Base-by-base conservation (phyloP, 2,113 vertebrate genomes). In the Malurus alboscapulatus region DNA sequence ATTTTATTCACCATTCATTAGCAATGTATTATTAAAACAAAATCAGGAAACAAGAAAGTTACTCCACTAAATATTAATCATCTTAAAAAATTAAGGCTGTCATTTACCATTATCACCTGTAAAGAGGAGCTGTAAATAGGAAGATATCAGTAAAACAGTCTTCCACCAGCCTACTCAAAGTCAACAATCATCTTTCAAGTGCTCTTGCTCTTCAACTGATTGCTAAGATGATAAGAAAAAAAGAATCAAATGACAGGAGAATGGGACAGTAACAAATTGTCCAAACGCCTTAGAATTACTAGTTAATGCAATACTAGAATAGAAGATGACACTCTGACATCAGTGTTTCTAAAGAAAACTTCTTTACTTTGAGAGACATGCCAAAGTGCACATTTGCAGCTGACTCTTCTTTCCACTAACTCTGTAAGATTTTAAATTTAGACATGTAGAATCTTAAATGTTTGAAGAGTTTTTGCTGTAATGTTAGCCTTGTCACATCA, bases 341-440 rank as follows among this genome's bases (percentile, higher is more conserved):
- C 36, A 91, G 55, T 59, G 36, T 53, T 91, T 80, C 75, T 62
- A 83, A 91, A 83, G 75, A 87, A 92, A 91, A 87, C 38, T 32
- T 51, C 45, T 84, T 76, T 73, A 25, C 53, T 85, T 83, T 65
- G 72, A 87, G 47, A 92, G 47, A 79, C 45, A 82, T 44, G 44
- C 30, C 67, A 82, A 82, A 94, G 50, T 12, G 51, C 14, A 68
- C 53, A 67, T 87, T 84, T 76, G 75, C 40, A 91, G 78, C 24
- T 89, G 73, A 89, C 32, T 79, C 54, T 59, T 87, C 55, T 73
- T 87, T 92, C 81, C 55, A 80, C 50, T 71, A 32, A 59, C 47
- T 89, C 92, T 3, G n/a, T 50, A 51, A 89, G 54, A 62, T 87
- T 93, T 94, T 95, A 95, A 84, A 94, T 94, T 89, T 92, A 92